Percentiles rank a stretch among this genome's conserved stretches.
phyloP scores from a whole-genome alignment of 92 coral and sea anemone genomes.

The Pocillopora grandis region DNA sequence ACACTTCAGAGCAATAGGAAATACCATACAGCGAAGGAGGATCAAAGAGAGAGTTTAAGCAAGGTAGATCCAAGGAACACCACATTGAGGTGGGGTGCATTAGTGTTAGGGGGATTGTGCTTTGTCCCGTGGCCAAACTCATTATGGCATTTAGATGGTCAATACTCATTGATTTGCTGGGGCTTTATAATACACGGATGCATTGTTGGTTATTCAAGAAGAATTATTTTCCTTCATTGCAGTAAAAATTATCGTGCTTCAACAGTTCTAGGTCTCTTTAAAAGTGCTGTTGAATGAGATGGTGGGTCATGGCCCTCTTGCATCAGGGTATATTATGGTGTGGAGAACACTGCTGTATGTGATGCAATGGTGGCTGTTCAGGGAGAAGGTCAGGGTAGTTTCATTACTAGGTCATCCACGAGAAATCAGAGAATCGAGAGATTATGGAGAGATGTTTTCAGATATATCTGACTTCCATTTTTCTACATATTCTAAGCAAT shows the following conservation, averaged over 20 bases:
- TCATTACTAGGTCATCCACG: constrained; percentile 77
- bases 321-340: too few relatives aligned
- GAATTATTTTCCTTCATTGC: too few relatives aligned
- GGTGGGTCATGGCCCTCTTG: too few relatives aligned
- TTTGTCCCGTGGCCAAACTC: constrained; percentile 4
- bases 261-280: too few relatives aligned
- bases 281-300: too few relatives aligned
- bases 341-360: too few relatives aligned
- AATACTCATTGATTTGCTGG: constrained; percentile 66
- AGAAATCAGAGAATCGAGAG: constrained; percentile 76
- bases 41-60: constrained; percentile 52
- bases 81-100: constrained; percentile 77
- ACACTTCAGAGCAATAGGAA: background rate
- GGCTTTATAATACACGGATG: too few relatives aligned
- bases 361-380: background rate
- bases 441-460: constrained; percentile 73
- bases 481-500: constrained; percentile 69
- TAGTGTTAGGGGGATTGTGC: constrained; percentile 23
- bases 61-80: constrained; percentile 78
- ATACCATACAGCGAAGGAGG: background rate
- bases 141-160: constrained; percentile 80
- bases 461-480: constrained; percentile 57
- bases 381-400: constrained; percentile 68
- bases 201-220: too few relatives aligned
- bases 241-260: too few relatives aligned